A percentile compares a stretch with the other conserved stretches of the same genome.
Conservation (phyloP, 2,113 vertebrate species). For the Mustelus asterias region DNA sequence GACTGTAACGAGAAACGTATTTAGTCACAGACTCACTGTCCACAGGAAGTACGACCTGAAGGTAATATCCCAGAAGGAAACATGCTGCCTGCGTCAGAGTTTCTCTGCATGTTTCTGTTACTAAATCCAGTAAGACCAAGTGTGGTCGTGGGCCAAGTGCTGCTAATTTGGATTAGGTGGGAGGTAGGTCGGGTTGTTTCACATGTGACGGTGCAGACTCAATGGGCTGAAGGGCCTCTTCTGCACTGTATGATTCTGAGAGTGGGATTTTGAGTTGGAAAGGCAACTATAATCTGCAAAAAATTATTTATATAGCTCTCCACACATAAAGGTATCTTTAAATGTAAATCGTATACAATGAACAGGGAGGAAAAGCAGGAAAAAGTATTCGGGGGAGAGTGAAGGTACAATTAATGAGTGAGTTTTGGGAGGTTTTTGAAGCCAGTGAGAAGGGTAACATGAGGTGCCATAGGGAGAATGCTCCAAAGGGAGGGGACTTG, state of each 20-base stretch:
- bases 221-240: too few relatives aligned
- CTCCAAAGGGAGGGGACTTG: not conserved
- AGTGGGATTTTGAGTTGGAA: too few relatives aligned
- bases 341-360: not conserved
- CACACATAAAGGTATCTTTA: not conserved
- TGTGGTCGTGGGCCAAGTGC: not conserved
- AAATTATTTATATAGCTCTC: not conserved
- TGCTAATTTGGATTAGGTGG: too few relatives aligned
- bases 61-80: slow-evolving; percentile 52
- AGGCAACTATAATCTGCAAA: not conserved
- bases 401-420: not conserved
- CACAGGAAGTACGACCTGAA: slow-evolving; percentile 96
- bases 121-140: too few relatives aligned
- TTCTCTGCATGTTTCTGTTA: not conserved
- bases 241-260: too few relatives aligned
- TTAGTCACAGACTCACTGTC: slow-evolving; percentile 85
- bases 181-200: too few relatives aligned
- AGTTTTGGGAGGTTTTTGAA: not conserved
- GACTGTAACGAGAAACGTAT: slow-evolving; percentile 92
- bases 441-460: not conserved
- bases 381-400: not conserved
- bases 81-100: not conserved
- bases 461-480: not conserved
- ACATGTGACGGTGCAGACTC: too few relatives aligned
- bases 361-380: not conserved